Percentiles rank a stretch among this genome's conserved stretches.
Evolutionary conservation across 2,797 vertebrate species (phyloP).

Genomic region (Leptoclinus maculatus): DNA sequence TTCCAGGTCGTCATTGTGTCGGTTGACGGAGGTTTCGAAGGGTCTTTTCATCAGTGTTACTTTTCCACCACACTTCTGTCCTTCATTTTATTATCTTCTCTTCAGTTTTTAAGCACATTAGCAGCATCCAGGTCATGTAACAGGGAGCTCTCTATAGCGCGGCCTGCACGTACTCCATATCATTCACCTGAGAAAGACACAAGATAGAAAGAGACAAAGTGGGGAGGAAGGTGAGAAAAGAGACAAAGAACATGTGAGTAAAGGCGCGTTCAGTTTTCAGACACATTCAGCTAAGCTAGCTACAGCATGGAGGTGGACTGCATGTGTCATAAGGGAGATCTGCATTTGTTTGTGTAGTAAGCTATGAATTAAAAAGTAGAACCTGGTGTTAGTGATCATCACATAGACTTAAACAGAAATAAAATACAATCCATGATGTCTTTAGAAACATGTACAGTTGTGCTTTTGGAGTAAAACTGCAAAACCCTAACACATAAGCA

Average conservation of each 20-base stretch:
- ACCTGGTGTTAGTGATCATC: background rate
- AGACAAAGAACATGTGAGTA: slow-evolving; percentile 38
- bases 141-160: slow-evolving; percentile 3
- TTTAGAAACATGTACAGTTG: background rate
- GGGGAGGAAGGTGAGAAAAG: slow-evolving; percentile 17
- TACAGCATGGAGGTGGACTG: background rate
- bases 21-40: background rate
- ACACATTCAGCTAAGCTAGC: background rate
- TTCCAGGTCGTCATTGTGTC: slow-evolving; percentile 33
- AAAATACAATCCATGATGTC: background rate
- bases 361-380: background rate
- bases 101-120: slow-evolving; percentile 30
- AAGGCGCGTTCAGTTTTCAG: slow-evolving; percentile 7
- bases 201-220: slow-evolving; percentile 21
- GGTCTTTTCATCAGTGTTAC: slow-evolving; percentile 17
- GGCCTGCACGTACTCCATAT: background rate
- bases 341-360: slow-evolving; percentile 5
- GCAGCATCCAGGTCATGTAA: slow-evolving; percentile 28
- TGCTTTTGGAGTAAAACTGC: background rate
- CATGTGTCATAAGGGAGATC: background rate
- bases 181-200: slow-evolving; percentile 59
- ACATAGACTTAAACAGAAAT: background rate
- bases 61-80: slow-evolving; percentile 35
- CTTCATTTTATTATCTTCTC: slow-evolving; percentile 45
- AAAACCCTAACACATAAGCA: background rate